Conservation (phyloP, 1,140 invertebrate species). For the Scaptodrosophila lebanonensis region DNA sequence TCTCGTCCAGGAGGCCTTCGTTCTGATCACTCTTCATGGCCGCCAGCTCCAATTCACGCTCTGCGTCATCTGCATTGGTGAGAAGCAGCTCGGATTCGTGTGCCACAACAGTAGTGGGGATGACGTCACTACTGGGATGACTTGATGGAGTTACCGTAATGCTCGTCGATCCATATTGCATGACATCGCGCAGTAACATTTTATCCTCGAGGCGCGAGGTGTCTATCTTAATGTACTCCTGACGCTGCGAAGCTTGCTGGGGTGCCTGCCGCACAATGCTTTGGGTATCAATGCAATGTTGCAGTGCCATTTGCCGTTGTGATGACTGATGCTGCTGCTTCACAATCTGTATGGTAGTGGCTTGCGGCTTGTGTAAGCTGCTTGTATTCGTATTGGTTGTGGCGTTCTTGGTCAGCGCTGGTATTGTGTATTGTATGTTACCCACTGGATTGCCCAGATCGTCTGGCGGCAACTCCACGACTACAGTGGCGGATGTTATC, state of each 20-base stretch:
- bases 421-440: conserved; percentile 71
- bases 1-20: conserved; percentile 8
- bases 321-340: conserved; percentile 47
- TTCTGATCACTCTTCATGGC: conserved; percentile 50
- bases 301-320: conserved; percentile 39
- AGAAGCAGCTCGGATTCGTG: conserved; percentile 55
- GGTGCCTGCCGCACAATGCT: conserved; percentile 15
- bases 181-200: conserved; percentile 64
- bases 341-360: conserved; percentile 64
- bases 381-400: conserved; percentile 51
- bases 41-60: conserved; percentile 50
- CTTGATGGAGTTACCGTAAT: conserved; percentile 40
- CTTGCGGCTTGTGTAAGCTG: conserved; percentile 56
- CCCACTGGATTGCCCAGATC: conserved; percentile 65
- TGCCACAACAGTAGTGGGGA: conserved; percentile 34
- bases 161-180: conserved; percentile 66
- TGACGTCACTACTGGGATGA: conserved; percentile 25
- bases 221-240: conserved; percentile 71
- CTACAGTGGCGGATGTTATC: conserved; percentile 63
- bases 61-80: conserved; percentile 53
- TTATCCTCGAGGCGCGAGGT: conserved; percentile 66
- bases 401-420: conserved; percentile 55
- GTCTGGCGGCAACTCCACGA: conserved; percentile 66
- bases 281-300: conserved; percentile 39
- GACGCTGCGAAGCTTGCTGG: conserved; percentile 27